Conservation (phyloP, 2,797 vertebrate species). For the Spheniscus humboldti region DNA sequence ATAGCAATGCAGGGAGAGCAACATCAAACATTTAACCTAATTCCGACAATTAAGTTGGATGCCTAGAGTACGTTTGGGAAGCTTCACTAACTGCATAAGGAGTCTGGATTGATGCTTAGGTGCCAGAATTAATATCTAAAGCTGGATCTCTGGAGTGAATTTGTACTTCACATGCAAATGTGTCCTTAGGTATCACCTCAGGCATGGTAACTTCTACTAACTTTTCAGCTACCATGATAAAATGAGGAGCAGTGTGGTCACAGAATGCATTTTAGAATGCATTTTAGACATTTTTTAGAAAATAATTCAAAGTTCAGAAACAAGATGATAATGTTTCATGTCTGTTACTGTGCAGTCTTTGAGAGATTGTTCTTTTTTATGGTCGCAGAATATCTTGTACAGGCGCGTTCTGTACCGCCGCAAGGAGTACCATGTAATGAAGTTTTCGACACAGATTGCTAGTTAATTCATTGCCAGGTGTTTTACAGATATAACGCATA, state of each 20-base stretch:
- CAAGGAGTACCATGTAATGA: background rate
- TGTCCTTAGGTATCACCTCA: background rate
- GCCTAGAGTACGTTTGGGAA: background rate
- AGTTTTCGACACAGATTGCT: background rate
- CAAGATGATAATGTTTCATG: background rate
- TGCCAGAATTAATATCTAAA: background rate
- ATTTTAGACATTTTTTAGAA: background rate
- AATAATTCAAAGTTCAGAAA: background rate
- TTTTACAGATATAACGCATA: background rate
- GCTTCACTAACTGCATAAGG: background rate
- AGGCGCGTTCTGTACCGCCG: fast-evolving
- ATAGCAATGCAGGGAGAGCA: background rate
- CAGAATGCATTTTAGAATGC: background rate
- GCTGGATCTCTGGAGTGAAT: background rate
- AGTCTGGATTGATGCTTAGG: background rate
- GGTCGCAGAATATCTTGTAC: background rate
- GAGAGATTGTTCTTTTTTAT: background rate
- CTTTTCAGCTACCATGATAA: background rate
- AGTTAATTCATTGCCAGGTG: background rate
- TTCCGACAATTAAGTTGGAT: background rate
- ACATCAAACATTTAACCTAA: background rate
- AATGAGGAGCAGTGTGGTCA: background rate
- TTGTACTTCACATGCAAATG: background rate
- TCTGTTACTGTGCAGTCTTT: background rate
- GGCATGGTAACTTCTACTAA: background rate